Conservation (phyloP, 2,113 vertebrate genomes). For the Prunella himalayana region DNA sequence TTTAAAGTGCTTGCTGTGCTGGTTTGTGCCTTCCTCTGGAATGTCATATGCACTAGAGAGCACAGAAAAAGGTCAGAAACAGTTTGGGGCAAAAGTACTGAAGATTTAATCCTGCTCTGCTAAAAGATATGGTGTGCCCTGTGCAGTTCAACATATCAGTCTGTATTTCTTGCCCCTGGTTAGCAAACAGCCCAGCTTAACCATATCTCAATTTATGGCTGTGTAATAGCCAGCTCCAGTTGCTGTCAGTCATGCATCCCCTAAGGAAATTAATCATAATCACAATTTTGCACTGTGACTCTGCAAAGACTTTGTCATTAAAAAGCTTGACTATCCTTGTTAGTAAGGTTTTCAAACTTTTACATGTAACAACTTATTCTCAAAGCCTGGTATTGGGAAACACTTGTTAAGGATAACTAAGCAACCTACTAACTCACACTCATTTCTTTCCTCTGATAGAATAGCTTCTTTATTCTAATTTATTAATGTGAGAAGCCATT, state of each 20-base stretch:
- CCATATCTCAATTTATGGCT: neutral
- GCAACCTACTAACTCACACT: neutral
- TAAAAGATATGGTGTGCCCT: neutral
- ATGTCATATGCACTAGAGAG: neutral
- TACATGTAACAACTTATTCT: neutral
- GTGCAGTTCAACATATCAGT: neutral
- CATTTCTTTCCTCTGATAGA: neutral
- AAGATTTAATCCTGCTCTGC: neutral
- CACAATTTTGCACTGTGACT: conserved; percentile 32
- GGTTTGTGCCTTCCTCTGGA: neutral
- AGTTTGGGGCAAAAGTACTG: neutral
- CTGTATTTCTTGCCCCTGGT: neutral
- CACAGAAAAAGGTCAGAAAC: neutral
- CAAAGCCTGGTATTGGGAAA: neutral
- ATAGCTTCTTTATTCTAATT: neutral
- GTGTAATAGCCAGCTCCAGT: neutral
- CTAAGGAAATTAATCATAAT: conserved; percentile 34
- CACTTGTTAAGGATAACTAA: neutral
- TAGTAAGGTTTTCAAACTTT: neutral
- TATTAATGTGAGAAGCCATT: neutral
- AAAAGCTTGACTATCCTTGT: conserved; percentile 1
- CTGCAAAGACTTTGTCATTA: conserved; percentile 2
- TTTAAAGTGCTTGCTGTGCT: neutral
- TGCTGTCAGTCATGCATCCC: conserved; percentile 21
- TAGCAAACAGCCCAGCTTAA: neutral